Percentiles rank a stretch among this genome's conserved stretches.
Evolutionary conservation across 2,113 vertebrate genomes (phyloP).

Genomic region (rabbit (Oryctolagus cuniculus)): DNA sequence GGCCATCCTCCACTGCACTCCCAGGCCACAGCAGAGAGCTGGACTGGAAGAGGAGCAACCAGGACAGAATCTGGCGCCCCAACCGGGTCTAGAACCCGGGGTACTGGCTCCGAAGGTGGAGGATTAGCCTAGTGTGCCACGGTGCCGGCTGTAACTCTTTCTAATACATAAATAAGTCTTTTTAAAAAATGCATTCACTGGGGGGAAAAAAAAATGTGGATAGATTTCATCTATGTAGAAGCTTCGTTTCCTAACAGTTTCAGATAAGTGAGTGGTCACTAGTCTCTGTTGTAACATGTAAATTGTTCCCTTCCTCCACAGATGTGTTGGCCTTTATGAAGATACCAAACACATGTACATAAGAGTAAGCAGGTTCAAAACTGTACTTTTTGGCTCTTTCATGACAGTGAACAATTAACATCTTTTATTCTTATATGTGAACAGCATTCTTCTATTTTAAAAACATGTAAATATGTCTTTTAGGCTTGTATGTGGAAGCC

Average conservation of each 20-base stretch:
- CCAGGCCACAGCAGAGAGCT: no score
- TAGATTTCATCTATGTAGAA: background rate
- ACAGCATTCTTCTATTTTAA: conserved; percentile 24
- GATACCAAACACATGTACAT: background rate
- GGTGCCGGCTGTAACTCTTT: no score
- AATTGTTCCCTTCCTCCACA: background rate
- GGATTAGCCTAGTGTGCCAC: no score
- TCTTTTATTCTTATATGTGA: background rate
- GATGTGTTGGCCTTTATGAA: background rate
- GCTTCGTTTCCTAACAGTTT: background rate
- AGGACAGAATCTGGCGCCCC: no score
- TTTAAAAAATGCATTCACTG: no score
- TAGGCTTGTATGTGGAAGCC: background rate
- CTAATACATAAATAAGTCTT: no score
- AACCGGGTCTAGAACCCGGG: no score
- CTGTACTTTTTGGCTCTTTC: background rate
- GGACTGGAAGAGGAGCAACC: no score
- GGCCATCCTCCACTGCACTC: no score
- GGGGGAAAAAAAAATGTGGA: background rate
- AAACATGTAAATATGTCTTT: background rate
- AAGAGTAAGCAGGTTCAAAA: background rate
- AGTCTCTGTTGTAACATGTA: background rate
- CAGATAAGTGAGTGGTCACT: background rate
- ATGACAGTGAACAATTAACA: background rate
- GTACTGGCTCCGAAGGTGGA: no score